These are phyloP conservation scores for Gambusia yucatana DNA, from an alignment of 2,797 vertebrate genomes.

Conservation along the genomic window DNA sequence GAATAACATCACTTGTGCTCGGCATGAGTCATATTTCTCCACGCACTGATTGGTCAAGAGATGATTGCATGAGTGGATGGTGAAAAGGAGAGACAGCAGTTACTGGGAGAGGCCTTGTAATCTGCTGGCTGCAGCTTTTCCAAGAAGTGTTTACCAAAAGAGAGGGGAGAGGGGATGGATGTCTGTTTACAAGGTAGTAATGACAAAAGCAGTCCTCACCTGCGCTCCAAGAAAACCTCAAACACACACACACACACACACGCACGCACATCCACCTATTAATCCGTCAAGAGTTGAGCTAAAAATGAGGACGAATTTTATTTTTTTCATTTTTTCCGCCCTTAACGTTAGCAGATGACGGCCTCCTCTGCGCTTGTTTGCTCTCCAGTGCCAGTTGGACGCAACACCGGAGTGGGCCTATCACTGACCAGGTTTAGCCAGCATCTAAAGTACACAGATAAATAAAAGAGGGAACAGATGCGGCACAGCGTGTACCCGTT, in stretches of 20 bases:
- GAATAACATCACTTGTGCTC: constrained; percentile 32
- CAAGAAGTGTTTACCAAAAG: constrained; percentile 33
- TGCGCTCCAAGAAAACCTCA: constrained; percentile 11
- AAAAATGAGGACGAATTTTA: constrained; percentile 36
- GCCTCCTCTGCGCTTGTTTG: constrained; percentile 5
- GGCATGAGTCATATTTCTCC: constrained; percentile 39
- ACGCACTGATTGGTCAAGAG: constrained; percentile 15
- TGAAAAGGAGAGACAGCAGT: constrained; percentile 29
- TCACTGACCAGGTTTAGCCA: constrained; percentile 61
- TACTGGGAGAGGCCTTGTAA: constrained; percentile 48
- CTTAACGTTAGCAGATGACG: constrained; percentile 30
- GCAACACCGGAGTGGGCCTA: constrained; percentile 52
- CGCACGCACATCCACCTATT: not conserved
- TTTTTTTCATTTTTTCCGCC: constrained; percentile 30
- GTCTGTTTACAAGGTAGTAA: constrained; percentile 36
- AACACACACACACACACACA: not conserved
- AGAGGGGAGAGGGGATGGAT: not conserved
- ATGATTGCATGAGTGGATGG: constrained; percentile 23
- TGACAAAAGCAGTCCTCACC: constrained; percentile 17
- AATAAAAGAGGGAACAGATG: constrained; percentile 70
- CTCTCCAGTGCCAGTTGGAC: constrained; percentile 38
- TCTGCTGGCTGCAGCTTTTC: constrained; percentile 53
- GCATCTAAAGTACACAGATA: constrained; percentile 67
- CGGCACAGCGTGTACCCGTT: constrained; percentile 76
- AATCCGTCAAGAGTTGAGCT: constrained; percentile 14